Evolutionary conservation across 2,888 invertebrate genomes (phyloP).

Genomic region (Pyrgus malvae): DNA sequence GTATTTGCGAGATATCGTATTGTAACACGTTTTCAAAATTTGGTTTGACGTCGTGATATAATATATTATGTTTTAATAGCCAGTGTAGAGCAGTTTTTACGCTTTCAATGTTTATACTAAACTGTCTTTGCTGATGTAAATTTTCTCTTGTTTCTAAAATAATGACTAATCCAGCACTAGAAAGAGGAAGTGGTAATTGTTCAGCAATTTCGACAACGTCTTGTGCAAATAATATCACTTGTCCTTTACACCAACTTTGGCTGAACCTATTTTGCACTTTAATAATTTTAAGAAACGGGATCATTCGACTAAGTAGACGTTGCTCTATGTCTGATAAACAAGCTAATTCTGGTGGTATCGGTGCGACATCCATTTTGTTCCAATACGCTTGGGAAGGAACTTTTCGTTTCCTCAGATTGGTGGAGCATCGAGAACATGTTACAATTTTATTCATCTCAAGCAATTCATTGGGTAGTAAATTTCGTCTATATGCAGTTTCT

Average conservation of each 20-base stretch:
- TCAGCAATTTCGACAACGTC: constrained; percentile 35
- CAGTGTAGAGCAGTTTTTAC: constrained; percentile 31
- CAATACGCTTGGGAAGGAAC: constrained; percentile 33
- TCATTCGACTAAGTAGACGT: constrained; percentile 30
- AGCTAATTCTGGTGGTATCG: constrained; percentile 31
- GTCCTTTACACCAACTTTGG: constrained; percentile 39
- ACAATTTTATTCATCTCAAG: too few species aligned
- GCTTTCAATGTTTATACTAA: constrained; percentile 33
- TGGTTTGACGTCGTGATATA: background rate
- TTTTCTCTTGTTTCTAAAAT: constrained; percentile 6
- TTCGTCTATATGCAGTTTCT: too few species aligned
- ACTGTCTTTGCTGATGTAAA: background rate
- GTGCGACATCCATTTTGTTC: constrained; percentile 34
- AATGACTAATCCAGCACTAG: constrained; percentile 18
- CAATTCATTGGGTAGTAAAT: too few species aligned
- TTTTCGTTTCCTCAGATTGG: constrained; percentile 34
- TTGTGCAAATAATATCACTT: constrained; percentile 37
- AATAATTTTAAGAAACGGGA: constrained; percentile 39
- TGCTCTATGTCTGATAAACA: constrained; percentile 29
- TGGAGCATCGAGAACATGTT: constrained; percentile 10
- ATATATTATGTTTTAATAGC: constrained; percentile 5
- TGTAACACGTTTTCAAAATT: background rate
- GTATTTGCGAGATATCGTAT: background rate
- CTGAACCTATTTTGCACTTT: constrained; percentile 37
- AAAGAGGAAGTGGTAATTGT: constrained; percentile 30